Percentiles rank a stretch among this genome's conserved stretches.
Evolutionary conservation across 2,113 vertebrate genomes (phyloP).

Genomic region (Festucalex cinctus): DNA sequence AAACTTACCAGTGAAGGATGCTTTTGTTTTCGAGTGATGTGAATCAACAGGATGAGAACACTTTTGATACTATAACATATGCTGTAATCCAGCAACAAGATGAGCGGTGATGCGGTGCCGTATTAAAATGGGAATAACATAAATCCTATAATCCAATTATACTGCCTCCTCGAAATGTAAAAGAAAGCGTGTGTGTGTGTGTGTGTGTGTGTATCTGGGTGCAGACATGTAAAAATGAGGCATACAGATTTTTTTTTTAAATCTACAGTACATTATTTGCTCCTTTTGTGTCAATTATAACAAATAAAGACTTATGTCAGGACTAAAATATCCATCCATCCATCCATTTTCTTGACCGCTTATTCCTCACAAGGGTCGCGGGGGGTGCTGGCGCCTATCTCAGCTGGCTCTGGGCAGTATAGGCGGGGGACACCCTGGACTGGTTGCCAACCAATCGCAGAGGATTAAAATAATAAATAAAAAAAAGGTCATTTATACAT

Average conservation of each 20-base stretch:
- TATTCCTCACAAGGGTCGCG: too few species aligned
- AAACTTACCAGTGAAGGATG: background rate
- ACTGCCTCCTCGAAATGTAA: constrained; percentile 23
- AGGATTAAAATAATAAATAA: too few species aligned
- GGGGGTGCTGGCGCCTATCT: too few species aligned
- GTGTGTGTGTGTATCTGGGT: background rate
- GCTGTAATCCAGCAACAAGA: constrained; percentile 51
- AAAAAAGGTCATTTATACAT: background rate
- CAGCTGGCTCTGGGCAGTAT: too few species aligned
- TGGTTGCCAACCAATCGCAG: too few species aligned
- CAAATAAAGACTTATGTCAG: background rate
- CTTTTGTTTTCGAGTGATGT: constrained; percentile 6
- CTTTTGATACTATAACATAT: constrained; percentile 15
- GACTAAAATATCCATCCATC: too few species aligned
- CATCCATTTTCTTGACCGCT: too few species aligned
- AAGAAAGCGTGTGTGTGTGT: background rate
- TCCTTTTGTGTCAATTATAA: background rate
- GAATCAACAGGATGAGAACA: constrained; percentile 3
- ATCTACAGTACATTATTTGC: background rate
- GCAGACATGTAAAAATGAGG: background rate
- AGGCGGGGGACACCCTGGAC: too few species aligned
- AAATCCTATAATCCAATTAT: constrained; percentile 66
- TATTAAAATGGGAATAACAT: constrained; percentile 53
- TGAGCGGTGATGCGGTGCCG: constrained; percentile 30
- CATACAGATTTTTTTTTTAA: background rate